These are phyloP conservation scores for Austrolebias charrua DNA, from an alignment of 2,797 vertebrate species.

Conservation along the genomic window DNA sequence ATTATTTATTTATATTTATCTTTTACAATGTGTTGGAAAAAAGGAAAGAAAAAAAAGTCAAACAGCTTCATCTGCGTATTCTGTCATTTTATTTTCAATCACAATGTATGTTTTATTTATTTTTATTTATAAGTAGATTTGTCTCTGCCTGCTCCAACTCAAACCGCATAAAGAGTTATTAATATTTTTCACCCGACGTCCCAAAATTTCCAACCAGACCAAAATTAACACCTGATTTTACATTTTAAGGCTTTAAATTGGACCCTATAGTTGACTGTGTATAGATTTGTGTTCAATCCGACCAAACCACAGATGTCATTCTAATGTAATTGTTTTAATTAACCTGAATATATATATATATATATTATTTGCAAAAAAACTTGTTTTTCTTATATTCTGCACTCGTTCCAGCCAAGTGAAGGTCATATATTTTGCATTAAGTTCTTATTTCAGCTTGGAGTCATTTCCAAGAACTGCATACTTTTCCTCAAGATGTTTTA, in stretches of 20 bases:
- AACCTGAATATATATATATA: conserved; percentile 23
- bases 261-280: background rate
- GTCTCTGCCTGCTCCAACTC: conserved; percentile 47
- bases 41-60: conserved; percentile 45
- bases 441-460: conserved; percentile 4
- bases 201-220: conserved; percentile 3
- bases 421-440: conserved; percentile 19
- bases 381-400: conserved; percentile 14
- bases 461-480: conserved; percentile 8
- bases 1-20: too few relatives aligned
- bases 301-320: conserved; percentile 46
- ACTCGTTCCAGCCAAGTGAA: conserved; percentile 23
- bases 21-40: conserved; percentile 61
- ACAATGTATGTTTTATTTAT: conserved; percentile 32
- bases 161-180: conserved; percentile 15
- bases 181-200: conserved; percentile 6
- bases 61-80: conserved; percentile 40
- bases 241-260: conserved; percentile 31
- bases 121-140: conserved; percentile 19
- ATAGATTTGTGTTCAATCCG: conserved; percentile 32
- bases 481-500: conserved; percentile 2
- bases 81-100: conserved; percentile 29
- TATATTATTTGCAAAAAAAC: conserved; percentile 26
- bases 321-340: conserved; percentile 26
- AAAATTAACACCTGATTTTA: conserved; percentile 8